Base-by-base conservation (phyloP, 2,888 invertebrate species). In the Chaitophorus viminalis region DNA sequence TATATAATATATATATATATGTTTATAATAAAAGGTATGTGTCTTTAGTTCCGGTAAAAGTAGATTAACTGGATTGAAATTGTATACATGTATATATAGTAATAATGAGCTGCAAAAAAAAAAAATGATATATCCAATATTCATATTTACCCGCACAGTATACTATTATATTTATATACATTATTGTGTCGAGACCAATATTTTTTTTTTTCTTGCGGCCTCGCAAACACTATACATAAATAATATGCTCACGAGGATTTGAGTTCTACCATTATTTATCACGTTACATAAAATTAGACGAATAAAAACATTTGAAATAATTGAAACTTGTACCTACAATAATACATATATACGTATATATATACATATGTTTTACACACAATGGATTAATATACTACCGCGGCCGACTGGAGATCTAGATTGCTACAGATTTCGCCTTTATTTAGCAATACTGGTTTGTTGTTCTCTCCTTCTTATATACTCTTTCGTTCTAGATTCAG, bases 1-100 rank as follows among this genome's bases (percentile, higher is more conserved):
- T 3, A 36, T 39, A 36, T n/a, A 60, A n/a, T n/a, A 33, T n/a
- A 14, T 11, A 39, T 60, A 78, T 60, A 29, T 39, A 52, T 31
- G 31, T 79, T n/a, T 76, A 18, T 1, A 4, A 36, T 36, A 36
- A 5, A 36, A 36, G 9, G 54, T 21, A 5, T n/a, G 31, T 33
- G 29, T 60, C 54, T 60, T 70, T 82, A 82, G 82, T 54, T 82
- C 82, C 82, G 82, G 82, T 82, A 82, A 82, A 82, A 82, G 82
- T 82, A 74, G 74, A 82, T 54, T 74, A 82, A 82, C 82, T 82
- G 82, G 82, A 82, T 82, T 82, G 82, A 82, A 82, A 82, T 82
- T 54, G 36, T 74, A 72, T 82, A 72, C 33, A 82, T 11, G 18
- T 54, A 82, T 39, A 39, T n/a, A 39, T 52, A 82, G 54, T 54